Evolutionary conservation across 2,888 invertebrate species (phyloP).

Genomic region (Stenoptilia bipunctidactyla): DNA sequence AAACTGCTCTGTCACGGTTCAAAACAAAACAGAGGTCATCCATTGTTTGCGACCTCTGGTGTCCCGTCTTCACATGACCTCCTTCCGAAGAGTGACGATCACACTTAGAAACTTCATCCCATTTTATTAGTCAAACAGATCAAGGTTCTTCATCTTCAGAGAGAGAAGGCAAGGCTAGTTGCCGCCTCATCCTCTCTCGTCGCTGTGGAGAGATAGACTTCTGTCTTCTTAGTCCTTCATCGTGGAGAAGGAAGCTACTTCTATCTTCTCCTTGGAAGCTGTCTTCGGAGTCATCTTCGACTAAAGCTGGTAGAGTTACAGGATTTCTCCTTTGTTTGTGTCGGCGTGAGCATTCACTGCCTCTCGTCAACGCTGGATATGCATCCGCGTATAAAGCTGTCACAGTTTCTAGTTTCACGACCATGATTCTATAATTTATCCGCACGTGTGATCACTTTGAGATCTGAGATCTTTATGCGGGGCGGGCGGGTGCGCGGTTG

Average conservation of each 20-base stretch:
- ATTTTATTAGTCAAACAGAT: slow-evolving; percentile 23
- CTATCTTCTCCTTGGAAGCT: slow-evolving; percentile 35
- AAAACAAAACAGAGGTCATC: neutral
- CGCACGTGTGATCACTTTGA: slow-evolving; percentile 18
- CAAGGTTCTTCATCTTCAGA: slow-evolving; percentile 65
- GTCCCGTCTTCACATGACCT: slow-evolving; percentile 11
- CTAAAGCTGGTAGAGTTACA: slow-evolving; percentile 38
- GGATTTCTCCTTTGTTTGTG: slow-evolving; percentile 28
- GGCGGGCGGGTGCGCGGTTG: slow-evolving; percentile 24
- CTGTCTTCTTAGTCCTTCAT: slow-evolving; percentile 48
- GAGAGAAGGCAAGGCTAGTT: slow-evolving; percentile 51
- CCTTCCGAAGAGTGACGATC: slow-evolving; percentile 28
- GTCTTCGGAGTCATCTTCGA: slow-evolving; percentile 46
- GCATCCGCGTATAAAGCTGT: slow-evolving; percentile 40
- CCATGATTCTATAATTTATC: slow-evolving; percentile 27
- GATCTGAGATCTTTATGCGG: slow-evolving; percentile 35
- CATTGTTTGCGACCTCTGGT: neutral
- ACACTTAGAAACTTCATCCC: slow-evolving; percentile 47
- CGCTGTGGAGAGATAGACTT: slow-evolving; percentile 54
- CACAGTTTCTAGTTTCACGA: slow-evolving; percentile 49
- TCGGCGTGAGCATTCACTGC: slow-evolving; percentile 34
- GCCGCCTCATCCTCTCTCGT: slow-evolving; percentile 45
- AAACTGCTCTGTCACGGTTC: too few species aligned
- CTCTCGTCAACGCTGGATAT: slow-evolving; percentile 34
- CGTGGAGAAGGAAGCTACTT: slow-evolving; percentile 37